Percentiles rank a stretch among this genome's conserved stretches.
Conservation (phyloP, 2,888 invertebrate genomes). For the Epinotia brunnichana region DNA sequence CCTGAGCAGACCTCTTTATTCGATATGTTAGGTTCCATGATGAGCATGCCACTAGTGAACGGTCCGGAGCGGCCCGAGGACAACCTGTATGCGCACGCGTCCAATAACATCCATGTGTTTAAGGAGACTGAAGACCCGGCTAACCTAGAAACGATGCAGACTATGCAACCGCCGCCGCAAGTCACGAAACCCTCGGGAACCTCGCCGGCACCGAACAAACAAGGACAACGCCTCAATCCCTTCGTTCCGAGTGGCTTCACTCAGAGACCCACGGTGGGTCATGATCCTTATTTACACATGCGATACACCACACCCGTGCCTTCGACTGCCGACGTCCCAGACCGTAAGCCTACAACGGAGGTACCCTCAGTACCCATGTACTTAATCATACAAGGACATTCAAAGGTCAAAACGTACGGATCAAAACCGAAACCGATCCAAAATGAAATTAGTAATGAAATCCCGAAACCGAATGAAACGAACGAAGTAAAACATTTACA, state of each 20-base stretch:
- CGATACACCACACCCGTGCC: constrained; percentile 78
- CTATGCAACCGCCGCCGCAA: constrained; percentile 85
- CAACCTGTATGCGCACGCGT: constrained; percentile 74
- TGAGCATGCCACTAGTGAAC: constrained; percentile 75
- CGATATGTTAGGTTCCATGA: constrained; percentile 76
- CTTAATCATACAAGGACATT: constrained; percentile 92
- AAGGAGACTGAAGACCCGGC: constrained; percentile 63
- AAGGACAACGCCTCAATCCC: constrained; percentile 61
- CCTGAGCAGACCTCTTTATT: constrained; percentile 60
- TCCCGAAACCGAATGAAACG: constrained; percentile 77
- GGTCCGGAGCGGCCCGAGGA: constrained; percentile 74
- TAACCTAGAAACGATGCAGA: constrained; percentile 83
- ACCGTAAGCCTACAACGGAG: constrained; percentile 64
- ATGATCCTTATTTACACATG: constrained; percentile 76
- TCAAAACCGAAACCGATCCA: constrained; percentile 79
- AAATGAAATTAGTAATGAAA: constrained; percentile 77
- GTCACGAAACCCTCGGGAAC: constrained; percentile 59
- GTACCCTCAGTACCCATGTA: constrained; percentile 87
- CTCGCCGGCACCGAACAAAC: constrained; percentile 54
- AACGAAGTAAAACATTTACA: constrained; percentile 85
- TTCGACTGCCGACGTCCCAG: constrained; percentile 64
- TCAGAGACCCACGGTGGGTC: constrained; percentile 61
- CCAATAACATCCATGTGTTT: constrained; percentile 73
- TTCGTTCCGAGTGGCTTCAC: constrained; percentile 56
- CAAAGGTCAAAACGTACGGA: constrained; percentile 93